These are phyloP conservation scores for Lasioglossum lativentre DNA, from an alignment of 2,888 invertebrate species.

Conservation along the genomic window DNA sequence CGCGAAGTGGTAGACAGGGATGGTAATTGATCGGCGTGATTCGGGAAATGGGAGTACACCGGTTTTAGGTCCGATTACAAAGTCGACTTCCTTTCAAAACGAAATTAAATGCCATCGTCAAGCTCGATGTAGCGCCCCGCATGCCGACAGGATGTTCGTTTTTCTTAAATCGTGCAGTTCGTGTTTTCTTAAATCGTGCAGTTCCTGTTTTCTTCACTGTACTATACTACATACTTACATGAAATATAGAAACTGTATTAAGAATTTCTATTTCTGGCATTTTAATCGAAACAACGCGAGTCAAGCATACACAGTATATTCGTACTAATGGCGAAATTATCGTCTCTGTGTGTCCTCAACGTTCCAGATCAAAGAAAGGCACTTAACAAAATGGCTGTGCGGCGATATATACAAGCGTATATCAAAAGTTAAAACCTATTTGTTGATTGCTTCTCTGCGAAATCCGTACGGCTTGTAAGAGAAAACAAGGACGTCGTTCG, in stretches of 20 bases:
- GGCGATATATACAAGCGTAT: not conserved
- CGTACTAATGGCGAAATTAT: not conserved
- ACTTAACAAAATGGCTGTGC: not conserved
- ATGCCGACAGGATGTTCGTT: no score
- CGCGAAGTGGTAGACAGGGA: not conserved
- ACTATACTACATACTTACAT: no score
- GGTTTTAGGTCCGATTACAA: not conserved
- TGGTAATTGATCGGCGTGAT: slow-evolving; percentile 2
- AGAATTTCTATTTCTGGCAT: not conserved
- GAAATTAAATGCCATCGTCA: no score
- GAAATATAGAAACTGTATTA: not conserved
- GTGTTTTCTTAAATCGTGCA: no score
- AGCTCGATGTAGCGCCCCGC: no score
- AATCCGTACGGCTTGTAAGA: not conserved
- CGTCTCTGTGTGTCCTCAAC: not conserved
- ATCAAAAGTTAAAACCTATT: not conserved
- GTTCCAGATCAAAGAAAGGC: not conserved
- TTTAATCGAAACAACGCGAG: not conserved
- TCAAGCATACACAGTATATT: not conserved
- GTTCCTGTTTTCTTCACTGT: no score
- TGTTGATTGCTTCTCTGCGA: not conserved
- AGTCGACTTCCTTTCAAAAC: not conserved
- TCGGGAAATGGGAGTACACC: not conserved
- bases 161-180: no score
- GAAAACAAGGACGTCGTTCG: not conserved